Evolutionary conservation across 2,113 vertebrate species (phyloP).

Genomic region (Suricata suricatta): DNA sequence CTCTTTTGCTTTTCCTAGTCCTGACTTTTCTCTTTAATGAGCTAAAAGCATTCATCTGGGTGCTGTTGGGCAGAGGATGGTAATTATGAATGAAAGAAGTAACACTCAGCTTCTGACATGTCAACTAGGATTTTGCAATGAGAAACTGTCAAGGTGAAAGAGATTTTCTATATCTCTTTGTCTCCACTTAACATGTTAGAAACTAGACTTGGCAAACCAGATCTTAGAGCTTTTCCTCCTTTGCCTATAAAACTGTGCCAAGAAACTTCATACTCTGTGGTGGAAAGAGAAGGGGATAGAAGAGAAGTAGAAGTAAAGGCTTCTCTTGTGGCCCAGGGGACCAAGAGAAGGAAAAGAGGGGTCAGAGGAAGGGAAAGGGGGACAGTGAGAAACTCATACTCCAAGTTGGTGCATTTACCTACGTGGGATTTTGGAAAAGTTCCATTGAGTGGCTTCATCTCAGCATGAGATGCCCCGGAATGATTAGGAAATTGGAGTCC

Average conservation of each 20-base stretch:
- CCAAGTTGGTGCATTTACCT: background rate
- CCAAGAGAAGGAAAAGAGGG: background rate
- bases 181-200: background rate
- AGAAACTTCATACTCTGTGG: background rate
- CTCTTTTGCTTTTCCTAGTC: background rate
- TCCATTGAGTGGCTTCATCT: background rate
- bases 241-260: background rate
- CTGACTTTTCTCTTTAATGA: slow-evolving; percentile 1
- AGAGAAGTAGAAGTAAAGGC: background rate
- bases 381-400: background rate
- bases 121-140: background rate
- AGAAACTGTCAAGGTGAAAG: slow-evolving; percentile 37
- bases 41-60: background rate
- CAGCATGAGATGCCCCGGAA: background rate
- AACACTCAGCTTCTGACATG: background rate
- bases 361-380: background rate
- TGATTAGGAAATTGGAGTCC: background rate
- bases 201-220: slow-evolving; percentile 18
- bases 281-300: background rate
- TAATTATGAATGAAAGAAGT: slow-evolving; percentile 31
- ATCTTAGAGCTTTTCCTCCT: background rate
- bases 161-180: background rate
- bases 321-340: background rate
- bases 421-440: background rate
- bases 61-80: background rate